Evolutionary conservation across 30 jellyfish, hydroid and myxozoan genomes (phyloP), one percentile per base, ranked within the genome.

Genomic region (Aurelia aurita): DNA sequence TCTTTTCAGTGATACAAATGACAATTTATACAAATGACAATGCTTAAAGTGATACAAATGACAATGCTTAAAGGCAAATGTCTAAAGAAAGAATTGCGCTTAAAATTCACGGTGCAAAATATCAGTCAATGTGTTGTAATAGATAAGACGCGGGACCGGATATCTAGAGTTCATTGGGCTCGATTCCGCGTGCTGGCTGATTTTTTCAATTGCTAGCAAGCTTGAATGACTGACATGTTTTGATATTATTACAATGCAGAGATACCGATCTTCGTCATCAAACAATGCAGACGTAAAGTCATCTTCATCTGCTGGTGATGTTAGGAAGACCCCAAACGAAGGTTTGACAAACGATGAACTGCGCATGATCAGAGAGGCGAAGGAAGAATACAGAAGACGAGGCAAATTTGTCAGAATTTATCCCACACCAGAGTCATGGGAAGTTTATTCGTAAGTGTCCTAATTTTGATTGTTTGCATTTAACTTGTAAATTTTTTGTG

Each of bases 371-470:
- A 58, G 96, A 29, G 96, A 85, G 47, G 89, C 97, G 13, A 86
- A 87, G 58, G 98, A 85, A 15, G 98, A 91, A 57, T 91, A 85
- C 95, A 79, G 66, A 34, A 66, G 95, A 55, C 69, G 96, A 15
- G 98, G 98, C 19, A 78, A 79, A 57, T 86, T 91, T 74, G 91
- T 91, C 43, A 61, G 98, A n/a, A 85, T 91, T 23, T 91, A 79
- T 66, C 98, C 98, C 47, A 72, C 98, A 25, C 96, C 98, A 16
- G 98, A 91, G 57, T 91, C 98, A 3, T 91, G 98, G 98, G 96
- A 86, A 58, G 84, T 70, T 14, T 91, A 85, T 69, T 74, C 95
- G 98, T 91, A 59, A 77, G 95, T 60, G 20, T 14, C 51, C 26
- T 14, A 0, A 23, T 47, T 54, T 55, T 55, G 29, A 55, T 19